These are phyloP conservation scores for Cylloceria caligata DNA, from an alignment of 2,888 invertebrate genomes.

Conservation along the genomic window DNA sequence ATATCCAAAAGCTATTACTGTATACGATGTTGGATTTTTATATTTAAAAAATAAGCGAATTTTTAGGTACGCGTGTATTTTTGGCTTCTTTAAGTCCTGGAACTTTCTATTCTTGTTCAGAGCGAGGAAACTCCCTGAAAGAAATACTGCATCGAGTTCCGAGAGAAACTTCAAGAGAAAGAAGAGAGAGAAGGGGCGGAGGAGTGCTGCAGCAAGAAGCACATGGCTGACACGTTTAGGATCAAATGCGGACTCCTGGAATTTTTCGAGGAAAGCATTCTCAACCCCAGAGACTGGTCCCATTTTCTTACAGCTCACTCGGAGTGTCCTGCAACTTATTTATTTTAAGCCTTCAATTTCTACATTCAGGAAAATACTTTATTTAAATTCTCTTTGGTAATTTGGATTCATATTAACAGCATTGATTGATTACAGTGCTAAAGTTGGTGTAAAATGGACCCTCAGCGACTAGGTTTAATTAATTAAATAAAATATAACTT, in stretches of 20 bases:
- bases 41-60: slow-evolving; percentile 25
- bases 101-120: slow-evolving; percentile 56
- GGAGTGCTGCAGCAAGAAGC: slow-evolving; percentile 38
- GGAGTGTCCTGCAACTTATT: neutral
- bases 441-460: no score
- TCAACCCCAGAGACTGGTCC: slow-evolving; percentile 53
- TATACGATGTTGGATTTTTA: neutral
- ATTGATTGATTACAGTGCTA: no score
- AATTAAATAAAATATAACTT: no score
- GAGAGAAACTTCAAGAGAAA: slow-evolving; percentile 54
- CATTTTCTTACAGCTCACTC: slow-evolving; percentile 57
- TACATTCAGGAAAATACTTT: neutral
- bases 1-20: neutral
- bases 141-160: slow-evolving; percentile 48
- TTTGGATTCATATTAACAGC: neutral
- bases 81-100: slow-evolving; percentile 8
- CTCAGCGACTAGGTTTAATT: no score
- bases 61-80: neutral
- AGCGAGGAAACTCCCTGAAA: slow-evolving; percentile 45
- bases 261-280: slow-evolving; percentile 67
- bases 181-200: slow-evolving; percentile 14
- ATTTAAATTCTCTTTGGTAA: neutral
- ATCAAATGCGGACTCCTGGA: slow-evolving; percentile 47
- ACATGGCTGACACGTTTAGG: slow-evolving; percentile 70
- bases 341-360: neutral